Base-by-base conservation (phyloP, 2,113 vertebrate species). In the Toxotes jaculatrix region DNA sequence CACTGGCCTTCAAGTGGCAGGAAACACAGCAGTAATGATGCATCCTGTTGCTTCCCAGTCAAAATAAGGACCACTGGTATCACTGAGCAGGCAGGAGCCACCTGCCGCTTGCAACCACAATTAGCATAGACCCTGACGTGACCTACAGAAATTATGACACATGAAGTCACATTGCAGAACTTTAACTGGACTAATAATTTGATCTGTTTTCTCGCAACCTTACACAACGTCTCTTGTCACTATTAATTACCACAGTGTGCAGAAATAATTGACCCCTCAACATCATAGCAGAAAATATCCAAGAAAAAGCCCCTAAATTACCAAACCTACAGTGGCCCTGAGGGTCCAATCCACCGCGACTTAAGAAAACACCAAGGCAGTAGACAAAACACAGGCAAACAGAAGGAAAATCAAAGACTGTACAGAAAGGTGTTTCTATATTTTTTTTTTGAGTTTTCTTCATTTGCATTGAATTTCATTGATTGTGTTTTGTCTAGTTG, bases 51-150 rank as follows among this genome's bases (percentile, higher is more conserved):
- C 57, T 68, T 56, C 64, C 34, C 32, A 14, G n/a, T 76, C 62
- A 85, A 74, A 80, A 82, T 1, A 69, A 21, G 43, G 36, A 63
- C 9, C 38, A 12, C 17, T 23, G 32, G 80, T 86, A 87, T 90
- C 40, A 23, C 75, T 49, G 60, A 75, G 55, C 19, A 16, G 47
- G 17, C 63, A 70, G 64, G 53, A 74, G 36, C 27, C 59, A 4
- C 82, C 86, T n/a, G 74, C 81, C 59, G 73, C 12, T 27, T 21
- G 38, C 31, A 23, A 32, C 61, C 67, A n/a, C 21, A 21, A 51
- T 80, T 80, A 53, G 56, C 63, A 74, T 43, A n/a, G 7, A 68
- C 36, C 40, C 60, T 67, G 71, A 71, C 7, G 32, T 36, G 61
- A 80, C 63, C 34, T 12, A 12, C 34, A 62, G 13, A 42, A 57